phyloP scores from a whole-genome alignment of 2,113 vertebrate genomes.

The Campylomormyrus numenius region DNA sequence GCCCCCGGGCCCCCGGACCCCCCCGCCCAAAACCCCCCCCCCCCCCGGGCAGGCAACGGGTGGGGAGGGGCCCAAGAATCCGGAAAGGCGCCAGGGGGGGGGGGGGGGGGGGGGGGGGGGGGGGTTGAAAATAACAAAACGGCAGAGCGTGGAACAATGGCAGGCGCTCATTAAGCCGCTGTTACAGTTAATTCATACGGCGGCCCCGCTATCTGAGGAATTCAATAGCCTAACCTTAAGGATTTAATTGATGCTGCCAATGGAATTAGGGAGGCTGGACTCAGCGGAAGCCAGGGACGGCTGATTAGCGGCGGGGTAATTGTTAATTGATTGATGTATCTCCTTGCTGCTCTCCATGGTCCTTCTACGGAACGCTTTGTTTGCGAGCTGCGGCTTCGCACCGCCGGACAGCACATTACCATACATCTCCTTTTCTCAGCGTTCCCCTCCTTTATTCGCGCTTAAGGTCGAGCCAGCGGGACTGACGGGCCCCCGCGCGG shows the following conservation, averaged over 20 bases:
- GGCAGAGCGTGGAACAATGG: not conserved
- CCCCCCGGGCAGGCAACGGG: no score
- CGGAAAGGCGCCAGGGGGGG: no score
- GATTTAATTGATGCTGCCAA: constrained; percentile 41
- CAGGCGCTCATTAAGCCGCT: constrained; percentile 8
- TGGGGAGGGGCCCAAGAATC: no score
- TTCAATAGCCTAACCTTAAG: constrained; percentile 28
- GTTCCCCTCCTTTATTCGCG: not conserved
- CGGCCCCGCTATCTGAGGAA: constrained; percentile 15
- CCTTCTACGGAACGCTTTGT: constrained; percentile 34
- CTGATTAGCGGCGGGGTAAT: constrained; percentile 51
- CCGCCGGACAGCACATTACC: constrained; percentile 13
- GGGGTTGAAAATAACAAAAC: not conserved
- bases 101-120: no score
- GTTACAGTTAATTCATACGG: constrained; percentile 22
- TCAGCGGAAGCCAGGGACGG: constrained; percentile 34
- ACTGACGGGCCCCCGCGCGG: not conserved
- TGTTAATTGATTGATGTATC: constrained; percentile 45
- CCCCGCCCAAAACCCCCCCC: no score
- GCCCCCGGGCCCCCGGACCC: no score
- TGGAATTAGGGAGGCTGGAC: constrained; percentile 36
- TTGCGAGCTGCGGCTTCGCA: not conserved
- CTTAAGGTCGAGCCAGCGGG: constrained; percentile 2
- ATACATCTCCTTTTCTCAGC: not conserved
- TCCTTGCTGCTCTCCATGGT: constrained; percentile 35